Percentiles rank a stretch among this genome's conserved stretches.
Conservation (phyloP, 2,113 vertebrate species). For the Otus sunia region DNA sequence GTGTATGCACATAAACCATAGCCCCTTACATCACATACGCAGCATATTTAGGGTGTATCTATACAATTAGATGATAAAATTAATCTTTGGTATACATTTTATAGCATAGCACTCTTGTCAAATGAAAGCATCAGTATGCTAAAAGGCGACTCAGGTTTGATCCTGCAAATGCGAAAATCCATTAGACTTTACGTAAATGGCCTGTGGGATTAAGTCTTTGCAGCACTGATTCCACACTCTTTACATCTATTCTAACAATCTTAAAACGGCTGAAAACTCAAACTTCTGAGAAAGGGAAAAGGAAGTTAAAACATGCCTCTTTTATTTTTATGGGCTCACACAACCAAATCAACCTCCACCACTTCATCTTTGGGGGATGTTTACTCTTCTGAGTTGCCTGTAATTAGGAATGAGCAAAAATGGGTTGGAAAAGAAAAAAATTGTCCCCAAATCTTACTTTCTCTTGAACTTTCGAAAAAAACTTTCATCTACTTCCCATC, state of each 20-base stretch:
- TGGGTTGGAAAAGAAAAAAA: background rate
- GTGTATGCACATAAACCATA: background rate
- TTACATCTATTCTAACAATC: background rate
- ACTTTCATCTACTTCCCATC: background rate
- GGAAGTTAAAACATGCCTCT: background rate
- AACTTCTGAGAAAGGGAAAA: background rate
- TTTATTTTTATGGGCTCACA: background rate
- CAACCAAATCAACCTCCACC: background rate
- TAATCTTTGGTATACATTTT: background rate
- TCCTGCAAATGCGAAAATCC: background rate
- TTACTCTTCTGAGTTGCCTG: background rate
- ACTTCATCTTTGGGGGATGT: background rate
- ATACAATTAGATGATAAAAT: background rate
- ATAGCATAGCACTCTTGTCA: background rate
- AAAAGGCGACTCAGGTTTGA: background rate
- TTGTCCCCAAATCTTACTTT: background rate
- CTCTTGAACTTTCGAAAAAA: background rate
- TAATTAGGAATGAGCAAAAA: background rate
- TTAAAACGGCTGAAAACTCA: background rate
- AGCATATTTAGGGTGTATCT: background rate
- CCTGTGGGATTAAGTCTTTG: background rate
- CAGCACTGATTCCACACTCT: background rate
- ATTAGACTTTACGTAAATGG: background rate
- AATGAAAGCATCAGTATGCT: background rate
- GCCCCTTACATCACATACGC: background rate